Evolutionary conservation across 1,140 invertebrate genomes (phyloP).

Genomic region (Neotoxoptera formosana): DNA sequence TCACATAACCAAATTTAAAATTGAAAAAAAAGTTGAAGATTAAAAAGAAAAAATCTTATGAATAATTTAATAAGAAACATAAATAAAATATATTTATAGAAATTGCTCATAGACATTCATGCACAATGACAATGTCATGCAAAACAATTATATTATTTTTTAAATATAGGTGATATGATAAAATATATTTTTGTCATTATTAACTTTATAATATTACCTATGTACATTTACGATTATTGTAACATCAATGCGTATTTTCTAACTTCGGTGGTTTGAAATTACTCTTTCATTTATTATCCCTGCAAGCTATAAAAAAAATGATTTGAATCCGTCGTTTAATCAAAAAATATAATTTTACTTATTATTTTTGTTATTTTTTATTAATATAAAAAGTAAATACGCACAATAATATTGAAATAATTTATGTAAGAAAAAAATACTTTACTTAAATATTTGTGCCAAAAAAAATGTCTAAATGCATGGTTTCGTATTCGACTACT

Average conservation of each 20-base stretch:
- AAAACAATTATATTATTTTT: background rate
- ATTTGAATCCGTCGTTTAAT: background rate
- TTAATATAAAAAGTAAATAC: background rate
- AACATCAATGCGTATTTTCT: background rate
- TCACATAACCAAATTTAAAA: background rate
- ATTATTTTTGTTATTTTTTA: background rate
- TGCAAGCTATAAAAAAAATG: background rate
- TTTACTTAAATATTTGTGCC: background rate
- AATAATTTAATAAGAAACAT: background rate
- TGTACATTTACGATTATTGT: background rate
- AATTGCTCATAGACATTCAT: background rate
- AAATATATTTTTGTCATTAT: background rate
- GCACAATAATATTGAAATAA: background rate
- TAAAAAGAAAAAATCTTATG: background rate
- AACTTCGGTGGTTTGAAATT: background rate
- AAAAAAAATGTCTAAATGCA: background rate
- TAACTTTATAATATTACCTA: background rate
- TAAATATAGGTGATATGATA: background rate
- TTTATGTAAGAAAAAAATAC: background rate
- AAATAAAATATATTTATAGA: background rate
- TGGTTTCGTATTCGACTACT: background rate
- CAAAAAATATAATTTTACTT: background rate
- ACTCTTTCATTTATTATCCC: background rate
- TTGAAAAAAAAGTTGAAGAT: background rate
- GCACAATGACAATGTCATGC: background rate